These are phyloP conservation scores for Ctenopoma kingsleyae DNA, from an alignment of 2,797 vertebrate genomes.

Conservation along the genomic window DNA sequence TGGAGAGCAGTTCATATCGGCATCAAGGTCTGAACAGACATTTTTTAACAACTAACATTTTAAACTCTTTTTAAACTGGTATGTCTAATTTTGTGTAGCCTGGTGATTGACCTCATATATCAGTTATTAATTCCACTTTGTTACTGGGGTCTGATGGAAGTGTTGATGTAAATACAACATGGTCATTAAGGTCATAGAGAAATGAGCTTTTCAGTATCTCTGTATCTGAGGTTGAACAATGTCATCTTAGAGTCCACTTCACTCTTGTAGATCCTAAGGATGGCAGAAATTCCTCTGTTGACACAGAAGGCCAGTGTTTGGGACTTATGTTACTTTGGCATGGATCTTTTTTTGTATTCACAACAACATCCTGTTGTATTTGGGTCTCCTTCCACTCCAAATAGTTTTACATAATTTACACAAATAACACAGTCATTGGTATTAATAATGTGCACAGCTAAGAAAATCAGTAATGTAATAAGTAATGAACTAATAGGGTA, in stretches of 20 bases:
- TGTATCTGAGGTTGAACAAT: conserved; percentile 25
- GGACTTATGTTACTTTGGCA: conserved; percentile 14
- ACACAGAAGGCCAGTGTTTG: conserved; percentile 38
- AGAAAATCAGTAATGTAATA: neutral
- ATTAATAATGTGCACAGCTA: neutral
- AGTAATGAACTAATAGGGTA: neutral
- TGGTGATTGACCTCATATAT: neutral
- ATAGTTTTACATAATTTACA: conserved; percentile 3
- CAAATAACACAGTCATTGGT: conserved; percentile 1
- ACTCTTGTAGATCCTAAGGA: conserved; percentile 10
- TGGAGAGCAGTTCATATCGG: neutral
- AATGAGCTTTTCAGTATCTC: conserved; percentile 22
- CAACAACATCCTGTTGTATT: conserved; percentile 7
- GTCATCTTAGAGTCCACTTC: conserved; percentile 27
- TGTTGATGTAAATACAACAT: neutral
- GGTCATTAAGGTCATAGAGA: neutral
- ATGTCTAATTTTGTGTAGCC: neutral
- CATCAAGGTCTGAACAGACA: neutral
- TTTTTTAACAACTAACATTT: too few species aligned
- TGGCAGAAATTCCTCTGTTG: conserved; percentile 23
- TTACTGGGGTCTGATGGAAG: neutral
- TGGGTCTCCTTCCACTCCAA: neutral
- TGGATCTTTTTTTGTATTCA: neutral
- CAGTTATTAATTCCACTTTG: neutral
- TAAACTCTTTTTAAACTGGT: neutral